Evolutionary conservation across 2,888 invertebrate genomes (phyloP).

Genomic region (Dicranocentrus wangi): DNA sequence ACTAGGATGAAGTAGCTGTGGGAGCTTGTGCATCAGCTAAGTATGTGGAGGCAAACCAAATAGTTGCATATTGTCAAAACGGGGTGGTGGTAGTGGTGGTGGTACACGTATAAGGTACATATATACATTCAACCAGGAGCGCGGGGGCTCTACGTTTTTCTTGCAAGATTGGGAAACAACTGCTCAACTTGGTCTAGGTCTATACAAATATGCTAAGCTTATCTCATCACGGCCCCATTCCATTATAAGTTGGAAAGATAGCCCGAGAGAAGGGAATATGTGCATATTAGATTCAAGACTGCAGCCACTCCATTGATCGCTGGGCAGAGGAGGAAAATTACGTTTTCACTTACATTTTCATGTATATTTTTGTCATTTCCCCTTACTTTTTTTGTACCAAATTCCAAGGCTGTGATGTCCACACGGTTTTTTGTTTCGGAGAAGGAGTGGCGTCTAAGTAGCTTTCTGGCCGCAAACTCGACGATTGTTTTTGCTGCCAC

Average conservation of each 20-base stretch:
- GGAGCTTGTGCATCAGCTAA: slow-evolving; percentile 40
- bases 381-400: not conserved
- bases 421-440: not conserved
- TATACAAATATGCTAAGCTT: not conserved
- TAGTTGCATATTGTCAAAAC: too few species aligned
- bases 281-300: too few species aligned
- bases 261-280: too few species aligned
- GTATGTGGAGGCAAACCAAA: too few species aligned
- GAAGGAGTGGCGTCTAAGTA: not conserved
- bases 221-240: too few species aligned
- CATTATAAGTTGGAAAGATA: too few species aligned
- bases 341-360: not conserved
- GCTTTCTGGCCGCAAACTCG: slow-evolving; percentile 8
- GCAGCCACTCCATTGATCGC: not conserved
- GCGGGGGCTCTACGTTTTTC: not conserved
- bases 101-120: not conserved
- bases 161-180: slow-evolving; percentile 20
- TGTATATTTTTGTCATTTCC: not conserved
- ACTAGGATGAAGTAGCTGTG: slow-evolving; percentile 60
- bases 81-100: too few species aligned
- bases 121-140: too few species aligned
- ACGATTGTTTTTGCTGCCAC: not conserved
- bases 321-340: not conserved
- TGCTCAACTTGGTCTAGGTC: slow-evolving; percentile 2
- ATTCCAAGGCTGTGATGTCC: not conserved